phyloP scores from a whole-genome alignment of 2,888 invertebrate species.

The Tiliacea aurago region DNA sequence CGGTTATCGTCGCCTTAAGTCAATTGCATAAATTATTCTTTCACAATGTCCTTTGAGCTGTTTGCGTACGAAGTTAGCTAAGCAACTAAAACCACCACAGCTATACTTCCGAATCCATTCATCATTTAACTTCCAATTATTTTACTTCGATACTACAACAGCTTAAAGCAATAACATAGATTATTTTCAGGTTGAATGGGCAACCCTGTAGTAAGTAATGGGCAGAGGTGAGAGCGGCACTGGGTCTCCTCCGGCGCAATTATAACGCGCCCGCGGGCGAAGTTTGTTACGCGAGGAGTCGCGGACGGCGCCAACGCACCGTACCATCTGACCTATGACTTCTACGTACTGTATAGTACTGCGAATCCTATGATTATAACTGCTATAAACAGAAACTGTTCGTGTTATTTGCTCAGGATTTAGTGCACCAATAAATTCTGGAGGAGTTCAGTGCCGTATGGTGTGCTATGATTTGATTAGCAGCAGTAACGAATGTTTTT shows the following conservation, averaged over 20 bases:
- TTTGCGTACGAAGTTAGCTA: background rate
- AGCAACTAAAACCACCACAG: background rate
- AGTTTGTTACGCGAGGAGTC: slow-evolving; percentile 74
- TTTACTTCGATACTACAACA: slow-evolving; percentile 27
- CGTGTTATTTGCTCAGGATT: slow-evolving; percentile 44
- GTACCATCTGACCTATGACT: slow-evolving; percentile 68
- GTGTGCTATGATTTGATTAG: background rate
- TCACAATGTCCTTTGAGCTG: background rate
- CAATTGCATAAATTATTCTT: background rate
- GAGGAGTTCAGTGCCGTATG: background rate
- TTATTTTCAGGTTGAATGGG: slow-evolving; percentile 48
- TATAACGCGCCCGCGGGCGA: slow-evolving; percentile 80
- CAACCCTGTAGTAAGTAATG: slow-evolving; percentile 61
- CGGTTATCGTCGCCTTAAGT: too few relatives aligned
- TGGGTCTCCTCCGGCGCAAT: slow-evolving; percentile 75
- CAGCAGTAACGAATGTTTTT: background rate
- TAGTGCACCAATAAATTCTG: slow-evolving; percentile 44
- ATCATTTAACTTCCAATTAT: slow-evolving; percentile 43
- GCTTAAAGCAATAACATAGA: slow-evolving; percentile 54
- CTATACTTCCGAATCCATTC: slow-evolving; percentile 29
- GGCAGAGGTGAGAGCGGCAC: slow-evolving; percentile 54
- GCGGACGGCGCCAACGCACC: slow-evolving; percentile 62
- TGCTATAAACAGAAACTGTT: slow-evolving; percentile 49
- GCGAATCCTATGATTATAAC: slow-evolving; percentile 56
- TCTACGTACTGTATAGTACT: slow-evolving; percentile 31